Conservation (phyloP, 1,140 invertebrate genomes). For the Diabrotica undecimpunctata region DNA sequence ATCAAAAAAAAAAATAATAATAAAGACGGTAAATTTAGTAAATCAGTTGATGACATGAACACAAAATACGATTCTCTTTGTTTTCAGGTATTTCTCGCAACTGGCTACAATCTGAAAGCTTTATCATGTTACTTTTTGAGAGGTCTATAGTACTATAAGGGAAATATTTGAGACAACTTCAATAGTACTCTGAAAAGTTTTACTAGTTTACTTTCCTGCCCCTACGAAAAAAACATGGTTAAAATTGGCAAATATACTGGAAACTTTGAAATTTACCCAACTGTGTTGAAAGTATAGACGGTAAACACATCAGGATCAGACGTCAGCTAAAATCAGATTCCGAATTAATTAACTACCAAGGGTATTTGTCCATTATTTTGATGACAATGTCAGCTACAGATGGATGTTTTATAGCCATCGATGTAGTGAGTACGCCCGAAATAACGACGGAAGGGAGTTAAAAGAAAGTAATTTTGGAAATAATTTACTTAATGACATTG, state of each 20-base stretch:
- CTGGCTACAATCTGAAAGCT: constrained; percentile 13
- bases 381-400: constrained; percentile 33
- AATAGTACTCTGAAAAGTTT: constrained; percentile 31
- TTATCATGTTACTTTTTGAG: constrained; percentile 19
- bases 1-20: neutral
- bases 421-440: constrained; percentile 18
- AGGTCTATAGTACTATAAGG: constrained; percentile 22
- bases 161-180: constrained; percentile 36
- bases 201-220: constrained; percentile 32
- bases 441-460: constrained; percentile 6
- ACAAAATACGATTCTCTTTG: constrained; percentile 9
- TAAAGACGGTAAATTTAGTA: neutral
- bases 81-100: constrained; percentile 19
- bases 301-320: constrained; percentile 16
- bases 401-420: constrained; percentile 11
- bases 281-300: constrained; percentile 33
- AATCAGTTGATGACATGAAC: neutral
- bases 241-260: constrained; percentile 25
- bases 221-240: constrained; percentile 30
- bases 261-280: constrained; percentile 21
- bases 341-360: constrained; percentile 34
- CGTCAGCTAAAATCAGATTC: constrained; percentile 27
- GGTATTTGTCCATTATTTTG: constrained; percentile 41
- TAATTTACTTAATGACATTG: constrained; percentile 26
- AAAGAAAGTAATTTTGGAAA: constrained; percentile 31